Percentiles rank a stretch among this genome's conserved stretches.
phyloP scores from a whole-genome alignment of 2,797 vertebrate species.

The Somateria mollissima region DNA sequence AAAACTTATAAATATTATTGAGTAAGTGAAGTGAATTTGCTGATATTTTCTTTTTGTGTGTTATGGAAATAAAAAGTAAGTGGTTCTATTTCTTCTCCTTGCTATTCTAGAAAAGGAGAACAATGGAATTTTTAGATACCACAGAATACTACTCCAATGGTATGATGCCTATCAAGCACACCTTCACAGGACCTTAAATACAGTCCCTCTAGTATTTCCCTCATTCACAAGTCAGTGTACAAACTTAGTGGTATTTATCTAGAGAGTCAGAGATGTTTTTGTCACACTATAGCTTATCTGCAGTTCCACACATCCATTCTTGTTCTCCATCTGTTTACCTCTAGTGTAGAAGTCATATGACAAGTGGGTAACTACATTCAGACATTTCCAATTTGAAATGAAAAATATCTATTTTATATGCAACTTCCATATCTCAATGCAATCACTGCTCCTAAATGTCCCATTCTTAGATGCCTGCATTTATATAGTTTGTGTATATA shows the following conservation, averaged over 20 bases:
- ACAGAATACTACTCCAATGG: neutral
- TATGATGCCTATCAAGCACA: neutral
- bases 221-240: neutral
- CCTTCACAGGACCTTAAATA: neutral
- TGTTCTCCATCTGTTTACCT: accelerated
- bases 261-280: neutral
- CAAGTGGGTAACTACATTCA: neutral
- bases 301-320: neutral
- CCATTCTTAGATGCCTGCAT: neutral
- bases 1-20: neutral
- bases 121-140: neutral
- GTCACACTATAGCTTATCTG: neutral
- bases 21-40: neutral
- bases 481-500: neutral
- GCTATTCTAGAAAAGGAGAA: neutral
- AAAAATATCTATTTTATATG: neutral
- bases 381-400: neutral
- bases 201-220: neutral
- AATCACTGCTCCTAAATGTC: neutral
- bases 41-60: neutral
- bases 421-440: neutral
- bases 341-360: neutral
- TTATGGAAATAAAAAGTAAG: neutral
- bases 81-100: neutral
- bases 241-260: neutral